Evolutionary conservation across 2,113 vertebrate species (phyloP).

Genomic region (Arenaria interpres): DNA sequence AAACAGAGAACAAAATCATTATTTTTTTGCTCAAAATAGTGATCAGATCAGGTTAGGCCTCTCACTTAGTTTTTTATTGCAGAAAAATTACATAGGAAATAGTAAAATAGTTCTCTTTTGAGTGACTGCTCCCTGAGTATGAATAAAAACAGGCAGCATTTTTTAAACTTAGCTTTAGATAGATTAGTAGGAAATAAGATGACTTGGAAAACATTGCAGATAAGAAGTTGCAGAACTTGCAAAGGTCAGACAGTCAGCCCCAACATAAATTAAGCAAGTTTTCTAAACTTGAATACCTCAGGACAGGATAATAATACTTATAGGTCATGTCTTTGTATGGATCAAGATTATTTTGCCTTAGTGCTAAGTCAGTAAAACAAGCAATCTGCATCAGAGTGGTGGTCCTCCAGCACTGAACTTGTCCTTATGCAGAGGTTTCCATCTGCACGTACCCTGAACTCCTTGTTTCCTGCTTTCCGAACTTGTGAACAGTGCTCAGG

Average conservation of each 20-base stretch:
- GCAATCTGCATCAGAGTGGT: background rate
- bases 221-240: background rate
- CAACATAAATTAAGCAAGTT: background rate
- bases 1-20: background rate
- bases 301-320: background rate
- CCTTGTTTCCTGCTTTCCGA: background rate
- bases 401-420: background rate
- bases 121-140: background rate
- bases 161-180: background rate
- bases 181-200: background rate
- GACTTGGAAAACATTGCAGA: background rate
- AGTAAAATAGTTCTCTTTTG: background rate
- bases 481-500: background rate
- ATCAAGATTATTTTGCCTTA: background rate
- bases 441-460: background rate
- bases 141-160: background rate
- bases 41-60: background rate
- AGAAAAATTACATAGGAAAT: background rate
- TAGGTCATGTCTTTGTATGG: background rate
- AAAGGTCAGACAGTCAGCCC: background rate
- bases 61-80: background rate
- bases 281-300: background rate
- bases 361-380: background rate
- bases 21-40: background rate
- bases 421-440: background rate